Evolutionary conservation across 2,113 vertebrate species (phyloP), one percentile per base, ranked within the genome.

Genomic region (Syngnathus scovelli): DNA sequence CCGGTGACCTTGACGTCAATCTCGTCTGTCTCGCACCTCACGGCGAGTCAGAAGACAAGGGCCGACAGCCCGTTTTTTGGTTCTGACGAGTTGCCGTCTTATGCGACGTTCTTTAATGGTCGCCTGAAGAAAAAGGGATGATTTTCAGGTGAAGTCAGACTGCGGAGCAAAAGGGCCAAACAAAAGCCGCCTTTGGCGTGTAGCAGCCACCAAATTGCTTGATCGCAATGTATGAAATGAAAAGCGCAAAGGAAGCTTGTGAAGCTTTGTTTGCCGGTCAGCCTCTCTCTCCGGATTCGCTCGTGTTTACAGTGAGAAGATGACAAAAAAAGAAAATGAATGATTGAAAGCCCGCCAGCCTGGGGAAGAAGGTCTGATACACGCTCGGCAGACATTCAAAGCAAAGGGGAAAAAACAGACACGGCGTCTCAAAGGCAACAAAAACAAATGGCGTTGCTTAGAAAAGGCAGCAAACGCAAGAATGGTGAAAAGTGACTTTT

Each of bases 281-380:
- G 62, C 70, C 70, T 67, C 58, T 38, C 36, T 19, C 56, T 37
- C 56, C 1, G 15, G 16, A 2, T 36, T 65, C 48, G 67, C 78
- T 74, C 73, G 74, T 70, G 56, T 78, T 70, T 78, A 74, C 41
- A 64, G 64, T 69, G 68, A 18, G 68, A 80, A 44, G 69, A 68
- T 75, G 83, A 69, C 71, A 67, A 82, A 74, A 33, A 39, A 68
- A 72, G 41, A 67, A 61, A 61, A 84, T 83, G 66, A 88, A 85
- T 82, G 76, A 85, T 86, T 83, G 70, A 85, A 61, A 23, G 56
- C 59, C 52, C 49, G 64, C 44, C 58, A 52, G 51, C 23, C 54
- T 65, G 15, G 18, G 56, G 55, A 59, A 70, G 69, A 59, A 70
- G 69, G 51, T 44, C 46, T 56, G 64, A 66, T 55, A 68, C 27